phyloP scores from a whole-genome alignment of 2,888 invertebrate genomes.

The Trachelus stipa region DNA sequence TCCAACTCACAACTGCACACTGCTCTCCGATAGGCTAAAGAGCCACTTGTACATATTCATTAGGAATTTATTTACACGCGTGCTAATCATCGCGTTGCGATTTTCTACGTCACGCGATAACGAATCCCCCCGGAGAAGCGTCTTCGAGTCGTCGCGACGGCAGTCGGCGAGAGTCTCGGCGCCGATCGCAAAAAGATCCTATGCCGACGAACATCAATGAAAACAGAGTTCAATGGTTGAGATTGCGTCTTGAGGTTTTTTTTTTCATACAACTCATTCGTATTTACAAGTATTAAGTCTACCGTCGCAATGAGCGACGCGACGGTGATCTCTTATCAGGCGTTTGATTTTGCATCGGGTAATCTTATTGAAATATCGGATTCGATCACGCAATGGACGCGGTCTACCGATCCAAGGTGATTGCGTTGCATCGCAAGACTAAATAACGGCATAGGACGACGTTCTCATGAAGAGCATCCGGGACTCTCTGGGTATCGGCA shows the following conservation, averaged over 20 bases:
- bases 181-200: background rate
- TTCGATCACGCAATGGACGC: background rate
- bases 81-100: constrained; percentile 48
- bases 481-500: background rate
- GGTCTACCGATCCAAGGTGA: background rate
- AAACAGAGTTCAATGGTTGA: background rate
- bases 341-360: background rate
- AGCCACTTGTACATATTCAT: constrained; percentile 60
- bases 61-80: constrained; percentile 65
- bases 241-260: background rate
- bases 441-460: background rate
- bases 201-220: background rate
- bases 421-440: background rate
- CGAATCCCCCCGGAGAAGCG: background rate
- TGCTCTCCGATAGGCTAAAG: constrained; percentile 29
- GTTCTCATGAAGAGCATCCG: background rate
- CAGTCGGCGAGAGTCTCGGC: background rate
- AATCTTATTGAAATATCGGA: background rate
- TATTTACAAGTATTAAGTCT: background rate
- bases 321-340: background rate
- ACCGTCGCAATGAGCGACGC: background rate
- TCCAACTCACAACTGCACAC: background rate
- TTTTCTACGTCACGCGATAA: background rate
- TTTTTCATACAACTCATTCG: background rate
- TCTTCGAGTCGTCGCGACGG: background rate